A percentile compares a stretch with the other conserved stretches of the same genome.
Evolutionary conservation across 35 echinoderm and acorn worm genomes (phyloP).

Genomic region (Nesometra sesokonis): DNA sequence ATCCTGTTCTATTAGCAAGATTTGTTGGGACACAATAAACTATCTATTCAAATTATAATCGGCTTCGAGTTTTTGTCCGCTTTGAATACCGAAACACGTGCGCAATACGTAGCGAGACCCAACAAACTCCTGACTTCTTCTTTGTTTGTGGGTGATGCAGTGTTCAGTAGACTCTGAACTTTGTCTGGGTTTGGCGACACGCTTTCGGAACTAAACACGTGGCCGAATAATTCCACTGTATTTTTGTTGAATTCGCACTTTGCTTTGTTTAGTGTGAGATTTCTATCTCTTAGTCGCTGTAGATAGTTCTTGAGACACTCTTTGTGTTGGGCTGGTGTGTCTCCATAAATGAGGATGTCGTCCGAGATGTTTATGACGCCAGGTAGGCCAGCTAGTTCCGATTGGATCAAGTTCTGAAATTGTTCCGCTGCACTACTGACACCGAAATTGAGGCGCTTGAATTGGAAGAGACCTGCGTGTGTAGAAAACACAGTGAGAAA

Average conservation of each 20-base stretch:
- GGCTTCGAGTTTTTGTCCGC: too few relatives aligned
- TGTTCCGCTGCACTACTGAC: constrained; percentile 54
- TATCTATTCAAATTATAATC: too few relatives aligned
- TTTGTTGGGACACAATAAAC: too few relatives aligned
- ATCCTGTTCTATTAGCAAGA: too few relatives aligned
- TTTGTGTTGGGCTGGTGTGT: constrained; percentile 11
- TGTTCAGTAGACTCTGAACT: neutral
- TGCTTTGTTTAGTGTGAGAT: constrained; percentile 41
- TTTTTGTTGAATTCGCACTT: constrained; percentile 44
- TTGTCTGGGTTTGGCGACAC: constrained; percentile 23
- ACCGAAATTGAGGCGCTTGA: constrained; percentile 54
- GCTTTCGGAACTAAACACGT: constrained; percentile 24
- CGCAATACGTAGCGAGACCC: neutral
- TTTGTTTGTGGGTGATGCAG: neutral
- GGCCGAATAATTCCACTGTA: constrained; percentile 50
- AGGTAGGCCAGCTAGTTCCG: constrained; percentile 10
- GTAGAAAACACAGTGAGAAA: constrained; percentile 67
- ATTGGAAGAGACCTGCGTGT: constrained; percentile 46
- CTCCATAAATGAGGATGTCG: constrained; percentile 33
- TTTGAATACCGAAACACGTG: too few relatives aligned
- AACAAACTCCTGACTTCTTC: neutral
- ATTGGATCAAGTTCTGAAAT: constrained; percentile 55
- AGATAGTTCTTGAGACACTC: constrained; percentile 10
- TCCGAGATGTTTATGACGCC: constrained; percentile 60
- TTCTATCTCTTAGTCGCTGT: constrained; percentile 35